A percentile compares a stretch with the other conserved stretches of the same genome.
phyloP scores from a whole-genome alignment of 1,140 invertebrate genomes.

The Pogonus chalceus region DNA sequence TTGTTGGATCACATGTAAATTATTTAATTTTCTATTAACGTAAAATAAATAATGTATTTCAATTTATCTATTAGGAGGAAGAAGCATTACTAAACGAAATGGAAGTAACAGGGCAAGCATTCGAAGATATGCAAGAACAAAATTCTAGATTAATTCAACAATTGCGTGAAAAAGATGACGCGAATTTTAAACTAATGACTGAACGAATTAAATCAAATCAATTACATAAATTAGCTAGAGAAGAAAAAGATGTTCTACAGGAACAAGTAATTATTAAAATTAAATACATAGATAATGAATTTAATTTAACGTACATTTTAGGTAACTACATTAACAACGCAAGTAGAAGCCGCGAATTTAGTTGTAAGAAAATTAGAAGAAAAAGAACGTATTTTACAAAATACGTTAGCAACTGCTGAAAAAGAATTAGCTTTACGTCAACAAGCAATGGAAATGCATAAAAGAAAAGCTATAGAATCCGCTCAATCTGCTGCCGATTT shows the following conservation, averaged over 20 bases:
- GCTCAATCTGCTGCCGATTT: slow-evolving; percentile 95
- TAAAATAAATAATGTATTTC: not conserved
- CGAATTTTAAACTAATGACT: slow-evolving; percentile 98
- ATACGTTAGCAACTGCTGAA: slow-evolving; percentile 85
- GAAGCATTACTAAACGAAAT: slow-evolving; percentile 96
- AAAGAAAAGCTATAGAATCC: slow-evolving; percentile 90
- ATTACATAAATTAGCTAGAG: slow-evolving; percentile 83
- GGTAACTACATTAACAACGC: slow-evolving; percentile 72
- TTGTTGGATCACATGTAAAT: slow-evolving; percentile 49
- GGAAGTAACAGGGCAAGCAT: slow-evolving; percentile 98
- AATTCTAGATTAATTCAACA: slow-evolving; percentile 94
- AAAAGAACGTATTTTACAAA: slow-evolving; percentile 89
- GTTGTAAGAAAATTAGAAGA: slow-evolving; percentile 93
- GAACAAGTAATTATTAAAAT: slow-evolving; percentile 60
- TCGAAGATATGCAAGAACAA: slow-evolving; percentile 99
- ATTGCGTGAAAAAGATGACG: slow-evolving; percentile 94
- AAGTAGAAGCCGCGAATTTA: slow-evolving; percentile 91
- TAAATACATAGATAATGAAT: slow-evolving; percentile 17
- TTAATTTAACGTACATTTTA: slow-evolving; percentile 22
- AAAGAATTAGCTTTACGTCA: slow-evolving; percentile 85
- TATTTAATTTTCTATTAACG: not conserved
- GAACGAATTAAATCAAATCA: slow-evolving; percentile 96
- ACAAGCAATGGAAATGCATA: slow-evolving; percentile 95
- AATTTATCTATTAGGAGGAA: slow-evolving; percentile 54
- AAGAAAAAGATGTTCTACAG: slow-evolving; percentile 85